phyloP scores from a whole-genome alignment of 2,888 invertebrate genomes.

The Drepana falcataria region DNA sequence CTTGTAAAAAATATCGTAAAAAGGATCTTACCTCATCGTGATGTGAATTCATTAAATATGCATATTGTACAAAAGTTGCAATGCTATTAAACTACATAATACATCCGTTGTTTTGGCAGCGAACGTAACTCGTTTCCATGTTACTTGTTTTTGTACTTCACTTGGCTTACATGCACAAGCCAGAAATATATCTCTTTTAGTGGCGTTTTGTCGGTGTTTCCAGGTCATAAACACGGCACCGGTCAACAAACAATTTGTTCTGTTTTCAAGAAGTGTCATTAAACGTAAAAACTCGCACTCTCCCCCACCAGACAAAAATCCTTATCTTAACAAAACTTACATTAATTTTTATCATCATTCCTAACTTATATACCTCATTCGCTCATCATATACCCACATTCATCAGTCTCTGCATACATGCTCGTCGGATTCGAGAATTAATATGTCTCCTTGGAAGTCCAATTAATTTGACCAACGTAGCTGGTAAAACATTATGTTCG shows the following conservation, averaged over 20 bases:
- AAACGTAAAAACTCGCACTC: slow-evolving; percentile 51
- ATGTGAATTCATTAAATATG: neutral
- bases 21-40: neutral
- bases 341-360: no score
- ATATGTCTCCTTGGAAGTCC: no score
- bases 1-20: no score
- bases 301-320: slow-evolving; percentile 31
- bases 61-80: neutral
- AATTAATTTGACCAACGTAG: no score
- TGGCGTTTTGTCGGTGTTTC: slow-evolving; percentile 40
- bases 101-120: slow-evolving; percentile 9
- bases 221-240: slow-evolving; percentile 53
- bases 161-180: slow-evolving; percentile 31
- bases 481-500: no score
- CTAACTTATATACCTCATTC: no score
- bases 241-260: slow-evolving; percentile 59
- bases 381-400: no score
- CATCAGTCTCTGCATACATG: no score
- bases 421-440: no score
- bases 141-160: slow-evolving; percentile 34
- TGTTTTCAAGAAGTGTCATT: slow-evolving; percentile 54
- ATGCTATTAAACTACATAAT: slow-evolving; percentile 1
- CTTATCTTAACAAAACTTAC: slow-evolving; percentile 11
- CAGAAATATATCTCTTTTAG: slow-evolving; percentile 50
- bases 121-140: slow-evolving; percentile 18